Conservation (phyloP, 2,888 invertebrate genomes). For the Lithophane ornitopus region DNA sequence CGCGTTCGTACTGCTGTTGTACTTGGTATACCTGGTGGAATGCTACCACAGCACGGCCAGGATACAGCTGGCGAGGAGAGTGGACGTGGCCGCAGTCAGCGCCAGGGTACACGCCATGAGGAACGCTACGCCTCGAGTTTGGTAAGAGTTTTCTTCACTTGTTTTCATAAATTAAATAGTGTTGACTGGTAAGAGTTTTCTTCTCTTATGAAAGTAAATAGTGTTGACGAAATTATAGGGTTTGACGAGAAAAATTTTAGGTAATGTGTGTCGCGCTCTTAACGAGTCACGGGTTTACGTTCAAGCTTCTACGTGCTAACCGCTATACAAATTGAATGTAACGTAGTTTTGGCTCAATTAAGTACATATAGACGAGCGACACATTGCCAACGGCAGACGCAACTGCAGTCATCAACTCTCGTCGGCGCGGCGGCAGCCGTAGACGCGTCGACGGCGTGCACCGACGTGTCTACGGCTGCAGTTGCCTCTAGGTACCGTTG, state of each 20-base stretch:
- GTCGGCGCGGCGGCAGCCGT: no score
- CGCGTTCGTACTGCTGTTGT: constrained; percentile 94
- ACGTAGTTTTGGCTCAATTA: not conserved
- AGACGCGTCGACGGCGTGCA: no score
- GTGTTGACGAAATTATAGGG: not conserved
- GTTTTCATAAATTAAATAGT: not conserved
- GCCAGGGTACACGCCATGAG: constrained; percentile 92
- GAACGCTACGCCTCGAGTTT: constrained; percentile 94
- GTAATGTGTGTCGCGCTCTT: no score
- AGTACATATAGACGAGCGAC: no score
- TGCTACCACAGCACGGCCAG: constrained; percentile 95
- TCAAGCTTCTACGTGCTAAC: not conserved
- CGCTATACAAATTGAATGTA: constrained; percentile 3
- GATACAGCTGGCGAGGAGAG: constrained; percentile 92
- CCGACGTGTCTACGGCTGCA: no score
- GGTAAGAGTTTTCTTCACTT: constrained; percentile 85
- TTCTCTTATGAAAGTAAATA: not conserved
- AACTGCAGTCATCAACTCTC: no score
- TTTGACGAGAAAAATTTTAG: not conserved
- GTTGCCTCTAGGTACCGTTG: no score
- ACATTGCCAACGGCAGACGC: no score
- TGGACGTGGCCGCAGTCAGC: constrained; percentile 92
- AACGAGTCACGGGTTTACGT: not conserved
- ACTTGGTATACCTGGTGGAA: constrained; percentile 95
- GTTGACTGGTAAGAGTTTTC: constrained; percentile 89